Evolutionary conservation across 1,140 invertebrate genomes (phyloP), one percentile per base, ranked within the genome.

Genomic region (Eriosoma lanigerum): DNA sequence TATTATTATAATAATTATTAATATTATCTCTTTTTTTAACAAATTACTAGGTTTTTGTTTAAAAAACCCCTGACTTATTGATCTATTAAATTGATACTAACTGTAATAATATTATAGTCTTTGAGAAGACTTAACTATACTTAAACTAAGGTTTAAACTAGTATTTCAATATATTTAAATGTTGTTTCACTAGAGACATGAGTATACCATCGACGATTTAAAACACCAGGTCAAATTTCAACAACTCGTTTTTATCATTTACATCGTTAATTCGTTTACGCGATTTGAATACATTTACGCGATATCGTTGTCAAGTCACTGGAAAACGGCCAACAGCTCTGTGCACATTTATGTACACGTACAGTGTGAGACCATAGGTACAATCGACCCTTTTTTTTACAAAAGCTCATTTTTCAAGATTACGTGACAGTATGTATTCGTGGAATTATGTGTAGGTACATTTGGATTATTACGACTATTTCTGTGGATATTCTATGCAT

Each of bases 391-490:
- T 52, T 72, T 50, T 38, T 29, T 50, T 38, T 29, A 15, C 46
- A 50, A 72, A 72, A 72, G 24, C 68, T 52, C 68, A 52, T 72
- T 72, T 72, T 72, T 72, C 68, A 72, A 72, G 68, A 72, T 72
- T 72, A 72, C 68, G 68, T 29, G 68, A 72, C 68, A 72, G 46
- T 24, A 21, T 13, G 17, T 24, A n/a, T n/a, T n/a, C n/a, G 46
- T 50, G 8, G 46, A 29, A 8, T 48, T 52, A 29, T 52, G 48
- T 29, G 24, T n/a, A 38, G 32, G 32, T 29, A 52, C 46, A 72
- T 72, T 52, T 5, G 46, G 68, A 72, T 72, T 52, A 72, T 72
- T 52, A 72, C 68, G 68, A n/a, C 15, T n/a, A 72, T 29, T 68
- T 46, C 21, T 21, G 46, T 3, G 24, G 68, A 68, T 48, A 54